Conservation (phyloP, 2,113 vertebrate species). For the Nannobrachium achirus region DNA sequence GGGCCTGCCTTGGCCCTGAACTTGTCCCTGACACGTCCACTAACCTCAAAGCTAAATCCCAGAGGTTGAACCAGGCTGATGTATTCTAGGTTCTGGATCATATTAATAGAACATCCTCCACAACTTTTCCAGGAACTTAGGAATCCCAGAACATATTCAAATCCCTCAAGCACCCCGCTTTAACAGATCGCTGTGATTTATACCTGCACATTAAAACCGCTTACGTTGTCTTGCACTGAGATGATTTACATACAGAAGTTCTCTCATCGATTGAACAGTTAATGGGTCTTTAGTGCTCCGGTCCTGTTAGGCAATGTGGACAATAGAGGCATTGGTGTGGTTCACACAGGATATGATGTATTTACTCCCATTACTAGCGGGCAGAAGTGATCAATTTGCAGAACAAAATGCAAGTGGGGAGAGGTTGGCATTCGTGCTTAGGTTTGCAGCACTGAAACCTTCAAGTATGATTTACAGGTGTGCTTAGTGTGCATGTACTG, state of each 20-base stretch:
- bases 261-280: constrained; percentile 11
- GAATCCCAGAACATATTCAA: too few species aligned
- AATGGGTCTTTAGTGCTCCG: constrained; percentile 22
- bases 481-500: background rate
- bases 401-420: constrained; percentile 22
- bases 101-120: background rate
- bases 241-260: constrained; percentile 15
- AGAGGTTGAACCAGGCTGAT: too few species aligned
- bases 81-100: background rate
- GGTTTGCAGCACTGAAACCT: background rate
- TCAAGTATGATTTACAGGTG: background rate
- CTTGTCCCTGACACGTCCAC: too few species aligned
- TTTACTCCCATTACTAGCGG: constrained; percentile 32
- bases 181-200: background rate
- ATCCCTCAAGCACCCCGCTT: background rate
- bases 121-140: background rate
- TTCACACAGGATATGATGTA: constrained; percentile 28
- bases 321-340: constrained; percentile 1
- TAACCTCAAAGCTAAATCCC: too few species aligned
- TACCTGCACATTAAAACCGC: too few species aligned
- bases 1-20: too few species aligned
- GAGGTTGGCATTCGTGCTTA: background rate
- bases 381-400: constrained; percentile 26
- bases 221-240: background rate
- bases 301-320: constrained; percentile 30